Evolutionary conservation across 2,888 invertebrate genomes (phyloP), one percentile per base, ranked within the genome.

Genomic region (Arenicola marina): DNA sequence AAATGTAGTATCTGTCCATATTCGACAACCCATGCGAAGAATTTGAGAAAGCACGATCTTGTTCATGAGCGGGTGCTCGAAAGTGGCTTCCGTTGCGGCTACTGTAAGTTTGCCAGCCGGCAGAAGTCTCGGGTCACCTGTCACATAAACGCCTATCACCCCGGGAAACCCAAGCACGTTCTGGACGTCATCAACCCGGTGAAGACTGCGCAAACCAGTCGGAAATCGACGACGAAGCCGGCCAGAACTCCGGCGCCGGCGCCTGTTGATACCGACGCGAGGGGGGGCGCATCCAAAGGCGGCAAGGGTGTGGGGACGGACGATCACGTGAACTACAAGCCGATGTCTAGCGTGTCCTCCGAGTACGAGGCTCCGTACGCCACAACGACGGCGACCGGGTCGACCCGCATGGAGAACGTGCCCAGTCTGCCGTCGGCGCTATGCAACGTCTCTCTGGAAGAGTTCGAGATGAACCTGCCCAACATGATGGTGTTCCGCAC

Each of bases 401-500:
- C n/a, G n/a, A n/a, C n/a, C n/a, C n/a, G n/a, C n/a, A n/a, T n/a
- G n/a, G n/a, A n/a, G n/a, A n/a, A n/a, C n/a, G n/a, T n/a, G n/a
- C n/a, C n/a, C n/a, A n/a, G n/a, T n/a, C n/a, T n/a, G n/a, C 38
- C 38, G 11, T 11, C 38, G 38, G 38, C 38, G 11, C 26, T 48
- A 24, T 11, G 24, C 7, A 24, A 48, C 26, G 48, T n/a, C 15
- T 11, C 15, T 24, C 48, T 48, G 48, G 24, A 24, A 24, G 48
- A 48, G 18, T 48, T 48, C 48, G 48, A 48, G 26, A 48, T 11
- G 48, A 46, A 61, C n/a, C 31, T 66, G 29, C 62, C 67, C 1
- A 51, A 55, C 4, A 34, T 43, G 0, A 65, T 67, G 65, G 61
- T 67, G 28, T 67, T 60, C 46, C 31, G 33, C 15, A 51, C 53